Base-by-base conservation (phyloP, 2,888 invertebrate genomes). In the Spialia ferax region DNA sequence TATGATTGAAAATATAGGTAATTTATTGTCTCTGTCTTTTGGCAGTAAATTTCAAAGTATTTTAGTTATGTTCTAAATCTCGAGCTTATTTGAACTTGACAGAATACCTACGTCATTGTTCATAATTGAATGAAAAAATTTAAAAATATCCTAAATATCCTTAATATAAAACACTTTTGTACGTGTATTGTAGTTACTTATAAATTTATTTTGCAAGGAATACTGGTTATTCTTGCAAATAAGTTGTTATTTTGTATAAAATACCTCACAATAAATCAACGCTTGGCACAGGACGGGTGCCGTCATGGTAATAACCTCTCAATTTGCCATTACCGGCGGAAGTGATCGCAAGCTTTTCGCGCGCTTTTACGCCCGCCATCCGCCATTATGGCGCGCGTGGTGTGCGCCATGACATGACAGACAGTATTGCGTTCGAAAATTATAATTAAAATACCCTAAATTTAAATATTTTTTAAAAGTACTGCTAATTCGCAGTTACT, bases 251-350 rank as follows among this genome's bases (percentile, higher is more conserved):
- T 45, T 45, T 45, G 18, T 45, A 45, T 15, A 18, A 18, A 18
- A 45, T 10, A 10, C 74, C 71, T 75, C 71, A 74, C 80, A 79
- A 79, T 83, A 85, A 85, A 84, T 86, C 82, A 82, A 78, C 59
- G 20, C 68, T 15, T 52, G 63, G 64, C 45, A 52, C 29, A 23
- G 66, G 65, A 59, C 52, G 35, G 50, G 22, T 50, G 22, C 42
- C 80, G 84, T 84, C 83, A 85, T 78, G 85, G 78, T 78, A 85
- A 86, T 84, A 76, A 74, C 79, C 78, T 78, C 78, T 75, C 77
- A 73, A 72, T 77, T 73, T 79, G 78, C 88, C 88, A 91, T 91
- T 89, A 91, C 90, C 89, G 91, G 84, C 87, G 91, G 91, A 92
- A 89, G 85, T 89, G 88, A 88, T 18, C 76, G 59, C 76, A 73